Evolutionary conservation across 2,888 invertebrate genomes (phyloP), one percentile per base, ranked within the genome.

Genomic region (Nomada flava): DNA sequence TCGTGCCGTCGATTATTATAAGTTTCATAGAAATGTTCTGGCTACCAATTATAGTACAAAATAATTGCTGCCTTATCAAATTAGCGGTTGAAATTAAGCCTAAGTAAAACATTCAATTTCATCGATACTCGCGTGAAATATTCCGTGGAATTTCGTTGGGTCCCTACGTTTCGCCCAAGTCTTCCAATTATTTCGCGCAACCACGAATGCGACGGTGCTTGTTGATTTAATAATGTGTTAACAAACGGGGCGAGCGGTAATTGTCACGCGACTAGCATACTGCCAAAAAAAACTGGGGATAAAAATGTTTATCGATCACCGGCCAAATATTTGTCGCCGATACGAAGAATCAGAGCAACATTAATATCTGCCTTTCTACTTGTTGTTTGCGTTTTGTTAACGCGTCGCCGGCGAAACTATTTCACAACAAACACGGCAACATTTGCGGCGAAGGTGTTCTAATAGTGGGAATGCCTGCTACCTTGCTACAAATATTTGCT

Each of bases 331-430:
- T 71, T 71, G 42, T 1, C 47, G n/a, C 4, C 60, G 50, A 71
- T 62, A 52, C 7, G n/a, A 62, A 3, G 67, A 71, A 71, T 71
- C 71, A 36, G 36, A 52, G 52, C 47, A 53, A 72, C 52, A 42
- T 71, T 71, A 71, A 71, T 60, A 70, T 59, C 29, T 47, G 11
- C 47, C 15, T 42, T 47, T 59, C 29, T 36, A 3, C 36, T 18
- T 7, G 55, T 20, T 63, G 71, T 63, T 53, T 63, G 52, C 52
- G 26, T 72, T 63, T 72, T 63, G 63, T 53, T 63, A 63, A 72
- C 71, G 42, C 42, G 52, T 63, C 71, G 53, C 62, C 53, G 71
- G 11, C 52, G 36, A 53, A 72, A 72, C 71, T 72, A 72, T 72
- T 53, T 72, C 42, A n/a, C 71, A 42, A 53, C 71, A 53, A 72